These are phyloP conservation scores for Cherax destructor DNA, from an alignment of 1,140 invertebrate genomes.

Conservation along the genomic window DNA sequence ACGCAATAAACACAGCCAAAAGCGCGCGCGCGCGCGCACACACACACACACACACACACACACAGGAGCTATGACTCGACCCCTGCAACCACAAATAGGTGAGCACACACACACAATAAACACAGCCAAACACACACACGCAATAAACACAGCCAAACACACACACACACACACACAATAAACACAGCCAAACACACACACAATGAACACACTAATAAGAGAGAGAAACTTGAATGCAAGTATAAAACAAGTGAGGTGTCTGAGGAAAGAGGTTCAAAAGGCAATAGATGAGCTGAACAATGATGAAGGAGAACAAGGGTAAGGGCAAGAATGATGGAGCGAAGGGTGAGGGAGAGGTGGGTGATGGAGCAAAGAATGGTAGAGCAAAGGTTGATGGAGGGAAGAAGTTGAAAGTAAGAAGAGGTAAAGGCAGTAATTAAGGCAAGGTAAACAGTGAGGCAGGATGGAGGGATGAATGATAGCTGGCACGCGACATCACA, in stretches of 20 bases:
- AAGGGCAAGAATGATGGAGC: background rate
- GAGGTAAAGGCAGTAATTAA: slow-evolving; percentile 9
- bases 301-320: too few species aligned
- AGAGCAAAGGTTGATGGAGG: background rate
- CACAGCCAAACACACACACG: too few species aligned
- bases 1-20: background rate
- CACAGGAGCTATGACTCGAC: background rate
- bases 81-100: too few species aligned
- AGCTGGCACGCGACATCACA: too few species aligned
- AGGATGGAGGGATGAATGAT: background rate
- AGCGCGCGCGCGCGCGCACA: background rate
- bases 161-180: too few species aligned
- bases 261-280: background rate
- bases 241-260: background rate
- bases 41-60: background rate
- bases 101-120: too few species aligned
- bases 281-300: background rate
- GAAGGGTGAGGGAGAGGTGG: background rate
- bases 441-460: background rate
- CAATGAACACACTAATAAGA: background rate
- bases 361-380: background rate
- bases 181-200: too few species aligned
- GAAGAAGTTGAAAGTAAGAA: background rate
- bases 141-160: too few species aligned
- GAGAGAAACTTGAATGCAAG: background rate